phyloP scores from a whole-genome alignment of 1,140 invertebrate species.

The Heliconius hermathena region DNA sequence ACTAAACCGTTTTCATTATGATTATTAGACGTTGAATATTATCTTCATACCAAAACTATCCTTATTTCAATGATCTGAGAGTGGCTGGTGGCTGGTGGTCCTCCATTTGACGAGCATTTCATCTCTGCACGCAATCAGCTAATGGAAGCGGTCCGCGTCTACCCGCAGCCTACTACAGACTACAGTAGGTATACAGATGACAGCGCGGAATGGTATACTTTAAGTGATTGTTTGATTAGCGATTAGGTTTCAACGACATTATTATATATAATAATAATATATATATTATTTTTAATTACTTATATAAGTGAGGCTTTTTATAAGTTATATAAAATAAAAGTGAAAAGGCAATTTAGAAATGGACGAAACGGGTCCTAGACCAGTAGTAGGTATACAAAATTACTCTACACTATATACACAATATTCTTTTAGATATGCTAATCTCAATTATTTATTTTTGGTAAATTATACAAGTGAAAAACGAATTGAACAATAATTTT shows the following conservation, averaged over 20 bases:
- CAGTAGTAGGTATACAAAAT: no score
- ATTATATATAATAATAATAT: neutral
- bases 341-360: no score
- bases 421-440: no score
- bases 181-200: neutral
- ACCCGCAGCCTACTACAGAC: constrained; percentile 13
- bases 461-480: neutral
- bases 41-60: neutral
- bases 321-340: no score
- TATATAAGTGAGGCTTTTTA: no score
- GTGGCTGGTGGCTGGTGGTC: neutral
- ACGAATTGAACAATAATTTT: neutral
- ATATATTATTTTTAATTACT: neutral
- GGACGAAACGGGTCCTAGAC: no score
- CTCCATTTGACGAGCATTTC: constrained; percentile 40
- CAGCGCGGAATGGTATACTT: neutral
- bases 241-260: neutral
- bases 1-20: neutral
- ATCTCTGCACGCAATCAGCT: constrained; percentile 38
- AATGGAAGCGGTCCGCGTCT: constrained; percentile 27
- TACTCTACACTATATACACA: no score
- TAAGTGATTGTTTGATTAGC: constrained; percentile 3
- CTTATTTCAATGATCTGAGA: neutral
- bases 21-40: neutral
- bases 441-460: no score